Percentiles rank a stretch among this genome's conserved stretches.
Conservation (phyloP, 2,888 invertebrate genomes). For the Noctua comes region DNA sequence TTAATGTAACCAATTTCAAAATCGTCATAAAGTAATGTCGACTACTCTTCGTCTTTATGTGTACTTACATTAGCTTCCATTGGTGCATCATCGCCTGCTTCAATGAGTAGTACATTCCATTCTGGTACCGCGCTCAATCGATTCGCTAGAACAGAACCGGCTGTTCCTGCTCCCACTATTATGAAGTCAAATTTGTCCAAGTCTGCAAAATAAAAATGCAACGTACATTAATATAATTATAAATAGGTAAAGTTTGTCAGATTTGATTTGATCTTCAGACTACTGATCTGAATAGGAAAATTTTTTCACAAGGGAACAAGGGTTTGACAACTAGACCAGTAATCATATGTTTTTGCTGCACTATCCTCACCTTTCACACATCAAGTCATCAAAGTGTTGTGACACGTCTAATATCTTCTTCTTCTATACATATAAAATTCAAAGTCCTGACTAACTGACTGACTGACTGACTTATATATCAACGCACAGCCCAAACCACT, state of each 20-base stretch:
- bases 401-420: too few relatives aligned
- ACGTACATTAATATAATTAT: not conserved
- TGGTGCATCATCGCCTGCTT: constrained; percentile 83
- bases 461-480: too few relatives aligned
- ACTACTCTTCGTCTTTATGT: not conserved
- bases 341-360: too few relatives aligned
- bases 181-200: constrained; percentile 69
- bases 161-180: constrained; percentile 73
- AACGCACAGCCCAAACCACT: too few relatives aligned
- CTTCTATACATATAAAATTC: too few relatives aligned
- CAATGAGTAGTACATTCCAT: constrained; percentile 84
- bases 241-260: not conserved
- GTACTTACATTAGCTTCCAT: constrained; percentile 33
- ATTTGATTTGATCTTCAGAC: not conserved
- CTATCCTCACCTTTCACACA: too few relatives aligned
- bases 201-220: constrained; percentile 61
- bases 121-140: constrained; percentile 68
- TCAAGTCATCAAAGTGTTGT: too few relatives aligned
- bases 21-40: not conserved
- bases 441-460: too few relatives aligned
- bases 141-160: constrained; percentile 73
- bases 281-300: not conserved
- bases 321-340: too few relatives aligned
- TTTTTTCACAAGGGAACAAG: not conserved
- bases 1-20: not conserved